Evolutionary conservation across 2,113 vertebrate species (phyloP).

Genomic region (Uria lomvia): DNA sequence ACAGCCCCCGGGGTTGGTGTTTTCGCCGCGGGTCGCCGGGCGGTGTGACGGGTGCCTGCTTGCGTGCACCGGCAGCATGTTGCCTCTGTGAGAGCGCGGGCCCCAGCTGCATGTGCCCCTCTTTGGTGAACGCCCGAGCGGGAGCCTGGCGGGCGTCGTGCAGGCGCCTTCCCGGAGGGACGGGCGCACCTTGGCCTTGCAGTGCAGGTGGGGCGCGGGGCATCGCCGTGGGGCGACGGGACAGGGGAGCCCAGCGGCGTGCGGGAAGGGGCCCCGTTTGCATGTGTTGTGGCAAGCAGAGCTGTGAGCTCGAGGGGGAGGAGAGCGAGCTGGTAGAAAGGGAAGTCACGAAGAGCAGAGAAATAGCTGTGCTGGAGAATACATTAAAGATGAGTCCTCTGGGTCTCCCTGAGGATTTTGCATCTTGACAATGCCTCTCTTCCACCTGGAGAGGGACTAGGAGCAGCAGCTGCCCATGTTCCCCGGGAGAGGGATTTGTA

Average conservation of each 20-base stretch:
- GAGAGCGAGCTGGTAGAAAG: not conserved
- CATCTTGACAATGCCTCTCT: not conserved
- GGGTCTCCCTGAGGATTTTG: not conserved
- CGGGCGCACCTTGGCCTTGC: not conserved
- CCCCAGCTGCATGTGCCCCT: not conserved
- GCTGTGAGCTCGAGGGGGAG: not conserved
- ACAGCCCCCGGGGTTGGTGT: rapidly evolving
- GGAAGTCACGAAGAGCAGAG: not conserved
- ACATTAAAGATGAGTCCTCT: not conserved
- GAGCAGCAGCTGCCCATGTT: rapidly evolving
- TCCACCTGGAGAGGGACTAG: not conserved
- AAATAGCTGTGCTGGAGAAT: not conserved
- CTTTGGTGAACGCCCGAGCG: rapidly evolving
- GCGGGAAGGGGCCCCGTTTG: not conserved
- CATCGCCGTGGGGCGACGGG: rapidly evolving
- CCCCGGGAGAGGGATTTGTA: not conserved
- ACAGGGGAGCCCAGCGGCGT: rapidly evolving
- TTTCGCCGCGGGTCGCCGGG: rapidly evolving
- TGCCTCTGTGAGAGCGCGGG: not conserved
- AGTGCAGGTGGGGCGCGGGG: not conserved
- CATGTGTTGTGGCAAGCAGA: not conserved
- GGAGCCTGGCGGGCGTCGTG: rapidly evolving
- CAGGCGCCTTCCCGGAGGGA: rapidly evolving
- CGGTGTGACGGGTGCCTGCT: not conserved
- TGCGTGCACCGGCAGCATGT: not conserved